Evolutionary conservation across 92 coral and sea anemone genomes (phyloP), one percentile per base, ranked within the genome.

Genomic region (Porites divaricata): DNA sequence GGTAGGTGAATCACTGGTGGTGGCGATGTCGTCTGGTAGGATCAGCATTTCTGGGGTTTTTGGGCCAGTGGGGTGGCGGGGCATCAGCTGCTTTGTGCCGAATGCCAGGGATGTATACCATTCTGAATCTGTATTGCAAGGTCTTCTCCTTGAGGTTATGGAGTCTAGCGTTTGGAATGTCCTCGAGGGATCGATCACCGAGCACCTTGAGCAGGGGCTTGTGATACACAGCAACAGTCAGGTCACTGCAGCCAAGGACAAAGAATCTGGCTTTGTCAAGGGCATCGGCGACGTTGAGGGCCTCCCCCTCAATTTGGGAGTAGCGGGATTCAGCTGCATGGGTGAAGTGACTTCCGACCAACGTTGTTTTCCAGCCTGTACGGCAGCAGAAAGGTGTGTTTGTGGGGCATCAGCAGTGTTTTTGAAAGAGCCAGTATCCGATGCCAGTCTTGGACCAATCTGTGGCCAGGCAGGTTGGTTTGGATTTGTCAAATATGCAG

Each of bases 311-410:
- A 1, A 83, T 71, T 48, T 91, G 91, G 54, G 91, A 89, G 49
- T 87, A 91, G 25, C 91, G 84, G 20, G 94, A 83, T 57, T 91
- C 87, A 0, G 88, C 87, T 1, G 91, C 75, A 50, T 84, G 91
- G 19, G 94, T 91, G 88, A 88, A 91, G 77, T 88, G 88, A 83
- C 94, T 91, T 23, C 89, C 89, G 26, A 91, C 94, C 0, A 91
- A 70, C 17, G 94, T 87, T 13, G 84, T 63, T 23, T 87, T 91
- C 94, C 94, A 90, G 76, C 93, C 88, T 14, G 74, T 81, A 70
- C n/a, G n/a, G n/a, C n/a, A n/a, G n/a, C n/a, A n/a, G n/a, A n/a
- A n/a, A n/a, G n/a, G n/a, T n/a, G n/a, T 19, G 81, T 52, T 88
- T 86, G 83, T 88, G 88, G 86, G 80, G 88, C 92, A 92, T 17